Conservation (phyloP, 2,113 vertebrate genomes). For the Paratilapia polleni region DNA sequence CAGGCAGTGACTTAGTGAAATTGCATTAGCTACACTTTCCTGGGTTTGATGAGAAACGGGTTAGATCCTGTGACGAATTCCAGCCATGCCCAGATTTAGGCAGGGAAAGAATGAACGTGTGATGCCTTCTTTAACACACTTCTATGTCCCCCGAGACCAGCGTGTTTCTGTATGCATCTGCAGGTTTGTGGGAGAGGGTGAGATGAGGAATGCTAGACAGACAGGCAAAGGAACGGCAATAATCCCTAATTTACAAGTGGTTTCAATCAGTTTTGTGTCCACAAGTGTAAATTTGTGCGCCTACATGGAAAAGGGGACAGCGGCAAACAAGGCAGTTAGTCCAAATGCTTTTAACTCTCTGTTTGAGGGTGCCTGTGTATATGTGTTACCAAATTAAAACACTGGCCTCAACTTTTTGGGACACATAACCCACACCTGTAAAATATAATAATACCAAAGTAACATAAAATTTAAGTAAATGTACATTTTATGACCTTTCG, state of each 20-base stretch:
- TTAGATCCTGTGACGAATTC: conserved; percentile 81
- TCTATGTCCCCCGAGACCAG: conserved; percentile 37
- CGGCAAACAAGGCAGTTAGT: background rate
- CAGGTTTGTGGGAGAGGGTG: conserved; percentile 17
- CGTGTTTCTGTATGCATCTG: conserved; percentile 39
- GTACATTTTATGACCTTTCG: too few relatives aligned
- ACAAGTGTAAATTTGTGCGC: background rate
- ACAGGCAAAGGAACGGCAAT: conserved; percentile 18
- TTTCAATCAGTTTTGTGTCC: conserved; percentile 21
- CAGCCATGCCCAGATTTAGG: conserved; percentile 64
- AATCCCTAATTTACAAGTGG: conserved; percentile 58
- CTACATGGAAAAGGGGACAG: background rate
- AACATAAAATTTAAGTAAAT: background rate
- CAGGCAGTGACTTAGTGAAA: conserved; percentile 86
- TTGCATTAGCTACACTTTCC: conserved; percentile 86
- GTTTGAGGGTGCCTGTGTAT: background rate
- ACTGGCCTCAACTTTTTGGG: background rate
- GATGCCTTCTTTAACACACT: conserved; percentile 71
- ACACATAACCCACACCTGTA: background rate
- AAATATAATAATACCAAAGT: background rate
- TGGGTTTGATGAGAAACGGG: conserved; percentile 83
- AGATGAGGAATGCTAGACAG: conserved; percentile 35
- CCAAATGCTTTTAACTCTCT: background rate
- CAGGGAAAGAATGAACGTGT: conserved; percentile 53
- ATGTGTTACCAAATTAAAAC: background rate